Percentiles rank a stretch among this genome's conserved stretches.
These are phyloP conservation scores for Novumbra hubbsi DNA, from an alignment of 2,797 vertebrate genomes.

Conservation along the genomic window DNA sequence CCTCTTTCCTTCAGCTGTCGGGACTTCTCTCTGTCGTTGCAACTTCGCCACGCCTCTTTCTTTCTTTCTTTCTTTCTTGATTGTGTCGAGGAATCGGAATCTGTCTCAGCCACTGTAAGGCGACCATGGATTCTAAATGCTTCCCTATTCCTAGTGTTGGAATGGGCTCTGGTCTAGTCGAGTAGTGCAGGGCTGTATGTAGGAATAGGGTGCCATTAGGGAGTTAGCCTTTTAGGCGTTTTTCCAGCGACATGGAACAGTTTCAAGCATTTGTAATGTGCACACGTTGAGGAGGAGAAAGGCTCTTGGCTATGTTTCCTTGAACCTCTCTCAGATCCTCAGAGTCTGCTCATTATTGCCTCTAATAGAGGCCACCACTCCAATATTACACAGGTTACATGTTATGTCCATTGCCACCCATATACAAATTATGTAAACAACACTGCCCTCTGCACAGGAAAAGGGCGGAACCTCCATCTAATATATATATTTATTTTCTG, in stretches of 20 bases:
- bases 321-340: conserved; percentile 32
- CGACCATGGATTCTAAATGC: no score
- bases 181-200: no score
- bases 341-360: conserved; percentile 28
- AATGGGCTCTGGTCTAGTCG: no score
- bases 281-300: conserved; percentile 9
- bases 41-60: no score
- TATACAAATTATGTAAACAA: conserved; percentile 35
- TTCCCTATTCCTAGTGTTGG: no score
- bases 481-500: background rate
- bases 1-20: background rate
- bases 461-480: conserved; percentile 2
- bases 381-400: conserved; percentile 19
- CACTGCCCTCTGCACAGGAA: conserved; percentile 20
- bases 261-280: conserved; percentile 15
- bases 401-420: conserved; percentile 10
- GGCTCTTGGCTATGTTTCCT: conserved; percentile 24
- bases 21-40: no score
- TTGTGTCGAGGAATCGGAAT: no score
- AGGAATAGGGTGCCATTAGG: no score
- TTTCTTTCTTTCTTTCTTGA: no score
- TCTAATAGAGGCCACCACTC: conserved; percentile 41
- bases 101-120: no score
- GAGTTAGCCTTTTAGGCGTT: no score
- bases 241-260: conserved; percentile 13